Evolutionary conservation across 2,797 vertebrate genomes (phyloP), one percentile per base, ranked within the genome.

Genomic region (Oceanodroma leucorhoa): DNA sequence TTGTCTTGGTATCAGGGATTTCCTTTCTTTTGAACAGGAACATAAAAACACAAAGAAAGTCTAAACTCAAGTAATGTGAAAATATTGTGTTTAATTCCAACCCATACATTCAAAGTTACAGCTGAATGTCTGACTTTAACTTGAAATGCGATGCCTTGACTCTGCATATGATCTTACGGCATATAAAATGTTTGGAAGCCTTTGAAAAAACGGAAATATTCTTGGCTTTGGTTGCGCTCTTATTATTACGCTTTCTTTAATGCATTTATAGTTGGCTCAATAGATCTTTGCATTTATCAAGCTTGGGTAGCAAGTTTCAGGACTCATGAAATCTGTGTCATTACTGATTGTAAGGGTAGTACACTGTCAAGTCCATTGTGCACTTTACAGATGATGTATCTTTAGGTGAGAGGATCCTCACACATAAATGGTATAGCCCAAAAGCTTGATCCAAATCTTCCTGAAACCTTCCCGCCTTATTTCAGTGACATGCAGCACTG

Each of bases 21-120:
- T 96, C 94, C 93, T 95, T 96, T 92, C 92, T 89, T 96, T 96
- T 95, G 94, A 96, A 93, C 67, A 83, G 61, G 46, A 95, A 93
- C 88, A 93, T 95, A 94, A 95, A 96, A 93, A 87, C 86, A 94
- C 78, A 93, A 93, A 93, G 93, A 72, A 85, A 82, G 75, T 45
- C 92, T 94, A 83, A 95, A 96, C 72, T 94, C 78, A 81, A 96
- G 84, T 85, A 95, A 94, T 30, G 46, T 93, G 93, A 96, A 95
- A 96, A 96, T 95, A 96, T 64, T 96, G 90, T 61, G 61, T 92
- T 95, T 94, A 81, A 95, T 87, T 96, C 93, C 89, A 93, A 69
- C 64, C 83, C 50, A 58, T 91, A 81, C 81, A 81, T 87, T 87
- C 90, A 85, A 73, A 93, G 90, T 94, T 93, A 91, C 53, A 95